Conservation (phyloP, 1,140 invertebrate genomes). For the Odontomachus brunneus region DNA sequence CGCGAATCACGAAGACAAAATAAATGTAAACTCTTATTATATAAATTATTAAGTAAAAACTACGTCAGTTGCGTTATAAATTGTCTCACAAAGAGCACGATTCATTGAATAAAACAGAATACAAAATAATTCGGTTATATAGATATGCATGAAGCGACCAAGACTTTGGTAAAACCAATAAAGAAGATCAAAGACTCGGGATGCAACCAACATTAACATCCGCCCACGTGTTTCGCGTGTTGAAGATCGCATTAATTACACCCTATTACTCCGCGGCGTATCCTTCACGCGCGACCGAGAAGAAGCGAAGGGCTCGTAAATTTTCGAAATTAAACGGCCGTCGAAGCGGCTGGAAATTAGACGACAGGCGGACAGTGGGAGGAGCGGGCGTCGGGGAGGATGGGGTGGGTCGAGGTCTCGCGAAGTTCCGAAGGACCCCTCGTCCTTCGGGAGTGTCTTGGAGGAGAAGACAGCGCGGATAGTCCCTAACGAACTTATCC, state of each 20-base stretch:
- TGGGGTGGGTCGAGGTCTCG: constrained; percentile 38
- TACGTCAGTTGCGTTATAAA: too few species aligned
- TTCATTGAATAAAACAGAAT: neutral
- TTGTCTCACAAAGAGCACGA: neutral
- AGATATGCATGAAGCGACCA: neutral
- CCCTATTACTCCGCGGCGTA: constrained; percentile 14
- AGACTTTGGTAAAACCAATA: neutral
- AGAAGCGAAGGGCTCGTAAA: constrained; percentile 55
- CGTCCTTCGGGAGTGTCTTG: constrained; percentile 70
- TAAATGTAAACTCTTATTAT: too few species aligned
- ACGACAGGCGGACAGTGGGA: constrained; percentile 41
- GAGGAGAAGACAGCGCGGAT: constrained; percentile 68
- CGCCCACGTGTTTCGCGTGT: neutral
- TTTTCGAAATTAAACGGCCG: constrained; percentile 68
- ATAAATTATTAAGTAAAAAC: too few species aligned
- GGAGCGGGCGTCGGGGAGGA: neutral
- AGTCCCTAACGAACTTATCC: constrained; percentile 80
- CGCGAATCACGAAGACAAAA: too few species aligned
- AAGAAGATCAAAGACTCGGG: neutral
- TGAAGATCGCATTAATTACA: constrained; percentile 34
- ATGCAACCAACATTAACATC: neutral
- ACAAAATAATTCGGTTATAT: neutral
- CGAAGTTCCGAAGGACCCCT: constrained; percentile 63
- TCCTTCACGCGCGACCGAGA: constrained; percentile 20
- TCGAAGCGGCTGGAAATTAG: constrained; percentile 70